phyloP scores from a whole-genome alignment of 2,113 vertebrate genomes.

The Oxyura jamaicensis region DNA sequence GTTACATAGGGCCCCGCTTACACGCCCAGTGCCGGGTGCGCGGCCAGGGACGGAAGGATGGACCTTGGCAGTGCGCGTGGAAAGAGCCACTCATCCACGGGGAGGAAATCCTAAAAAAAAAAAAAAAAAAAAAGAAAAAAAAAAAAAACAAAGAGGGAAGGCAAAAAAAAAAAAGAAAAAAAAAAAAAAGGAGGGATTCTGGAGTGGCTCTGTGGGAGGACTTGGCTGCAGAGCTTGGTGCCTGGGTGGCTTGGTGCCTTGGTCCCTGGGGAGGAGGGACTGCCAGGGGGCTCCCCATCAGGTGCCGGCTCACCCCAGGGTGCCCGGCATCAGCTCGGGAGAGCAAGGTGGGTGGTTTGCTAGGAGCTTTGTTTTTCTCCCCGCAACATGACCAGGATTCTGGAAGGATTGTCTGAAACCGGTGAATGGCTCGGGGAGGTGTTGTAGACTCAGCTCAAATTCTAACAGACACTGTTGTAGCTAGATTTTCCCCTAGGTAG shows the following conservation, averaged over 20 bases:
- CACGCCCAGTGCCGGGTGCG: constrained; percentile 47
- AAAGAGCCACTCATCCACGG: constrained; percentile 21
- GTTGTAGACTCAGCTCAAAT: neutral
- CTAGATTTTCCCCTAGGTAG: neutral
- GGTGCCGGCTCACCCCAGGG: neutral
- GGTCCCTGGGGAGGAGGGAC: neutral
- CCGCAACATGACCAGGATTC: neutral
- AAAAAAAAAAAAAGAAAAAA: neutral
- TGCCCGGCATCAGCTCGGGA: neutral
- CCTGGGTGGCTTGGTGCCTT: too few relatives aligned
- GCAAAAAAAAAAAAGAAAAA: neutral
- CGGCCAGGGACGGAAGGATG: constrained; percentile 32
- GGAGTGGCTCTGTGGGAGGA: neutral
- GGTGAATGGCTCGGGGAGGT: neutral
- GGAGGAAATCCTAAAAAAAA: neutral
- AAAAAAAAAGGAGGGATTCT: neutral
- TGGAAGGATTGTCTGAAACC: neutral
- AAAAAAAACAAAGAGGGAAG: too few relatives aligned
- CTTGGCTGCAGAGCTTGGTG: neutral
- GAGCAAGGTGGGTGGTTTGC: neutral
- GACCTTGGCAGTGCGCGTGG: constrained; percentile 45
- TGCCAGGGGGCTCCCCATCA: neutral
- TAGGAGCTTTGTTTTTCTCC: neutral
- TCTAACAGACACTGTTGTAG: neutral
- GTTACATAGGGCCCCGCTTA: constrained; percentile 37